Base-by-base conservation (phyloP, 2,113 vertebrate genomes). In the Spermophilus dauricus region DNA sequence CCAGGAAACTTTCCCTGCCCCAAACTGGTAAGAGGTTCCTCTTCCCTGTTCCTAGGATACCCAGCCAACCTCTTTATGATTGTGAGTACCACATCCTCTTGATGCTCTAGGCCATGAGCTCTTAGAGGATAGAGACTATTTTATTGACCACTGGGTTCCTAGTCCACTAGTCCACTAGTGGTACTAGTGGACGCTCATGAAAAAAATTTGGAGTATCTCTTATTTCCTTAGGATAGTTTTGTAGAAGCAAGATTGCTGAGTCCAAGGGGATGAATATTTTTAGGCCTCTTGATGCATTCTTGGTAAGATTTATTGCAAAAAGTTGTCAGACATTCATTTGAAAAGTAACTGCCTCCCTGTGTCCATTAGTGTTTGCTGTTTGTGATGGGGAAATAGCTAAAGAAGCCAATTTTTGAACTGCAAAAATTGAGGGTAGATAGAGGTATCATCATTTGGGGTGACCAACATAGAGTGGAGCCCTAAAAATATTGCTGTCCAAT, bases 311-410 rank as follows among this genome's bases (percentile, higher is more conserved):
- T 88, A 72, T 61, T 18, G 4, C 16, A 90, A 76, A 89, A 81
- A 94, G 34, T 69, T 83, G 14, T 69, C 73, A 53, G 56, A 80
- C 20, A 73, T 51, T 91, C 34, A 96, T 96, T 96, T 91, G 78
- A 88, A 95, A 95, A 73, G 95, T 2, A 67, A 80, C 30, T 86
- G 13, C 65, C 16, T 91, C 24, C 95, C 53, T 58, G 12, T 92
- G 61, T 73, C 78, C 32, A 42, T 76, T 90, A 94, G 30, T 87
- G 67, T 87, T 81, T 73, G 37, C 28, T 91, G 69, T 72, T 89
- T 94, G 34, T 96, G 45, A 93, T 97, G 39, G 48, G 37, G 48
- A 18, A 81, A 70, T 4, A 94, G 58, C 39, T 93, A 88, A 90
- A 87, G 78, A 90, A 88, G 90, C 16, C 58, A 77, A 42, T 2